Base-by-base conservation (phyloP, 92 coral and sea anemone species). In the Porites cylindrica region DNA sequence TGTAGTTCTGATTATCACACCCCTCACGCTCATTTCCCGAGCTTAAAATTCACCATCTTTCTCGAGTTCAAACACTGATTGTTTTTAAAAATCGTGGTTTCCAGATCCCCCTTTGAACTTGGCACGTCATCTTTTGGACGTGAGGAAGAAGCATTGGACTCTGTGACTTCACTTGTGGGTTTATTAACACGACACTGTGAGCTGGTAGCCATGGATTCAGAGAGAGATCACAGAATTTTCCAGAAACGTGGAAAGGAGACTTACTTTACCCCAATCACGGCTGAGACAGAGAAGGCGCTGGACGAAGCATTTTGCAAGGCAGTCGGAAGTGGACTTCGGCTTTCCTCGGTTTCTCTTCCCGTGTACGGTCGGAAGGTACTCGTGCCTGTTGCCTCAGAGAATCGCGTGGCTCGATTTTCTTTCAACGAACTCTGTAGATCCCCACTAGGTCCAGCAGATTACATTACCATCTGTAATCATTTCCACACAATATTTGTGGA, bases 371-470 rank as follows among this genome's bases (percentile, higher is more conserved):
- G 93, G 75, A 93, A 82, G 79, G 93, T 94, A 18, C 77, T 94
- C 17, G 91, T 94, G 14, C 97, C 97, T 18, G 82, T 94, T 10
- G 85, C 97, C 13, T 89, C 97, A 16, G 91, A 82, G 13, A 91
- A 87, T 79, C 93, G 97, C 7, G 92, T 94, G 20, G 97, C 97
- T 51, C 79, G 97, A 62, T 94, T 94, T 77, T 68, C 97, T 3
- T 94, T 94, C 77, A 75, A 69, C 68, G 97, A 94, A 75, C 95
- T 94, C 26, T 94, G 97, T 72, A 72, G 82, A 59, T 73, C 95
- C 14, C 97, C 97, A 7, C 93, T 92, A 1, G 97, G 97, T 20
- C 97, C 97, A 16, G 97, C 97, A 10, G 97, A 94, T 77, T 94
- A 94, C 83, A 94, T 94, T 10, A 94, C 95, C 6, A 83, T 94